Base-by-base conservation (phyloP, 2,888 invertebrate species). In the Plagodis dolabraria region DNA sequence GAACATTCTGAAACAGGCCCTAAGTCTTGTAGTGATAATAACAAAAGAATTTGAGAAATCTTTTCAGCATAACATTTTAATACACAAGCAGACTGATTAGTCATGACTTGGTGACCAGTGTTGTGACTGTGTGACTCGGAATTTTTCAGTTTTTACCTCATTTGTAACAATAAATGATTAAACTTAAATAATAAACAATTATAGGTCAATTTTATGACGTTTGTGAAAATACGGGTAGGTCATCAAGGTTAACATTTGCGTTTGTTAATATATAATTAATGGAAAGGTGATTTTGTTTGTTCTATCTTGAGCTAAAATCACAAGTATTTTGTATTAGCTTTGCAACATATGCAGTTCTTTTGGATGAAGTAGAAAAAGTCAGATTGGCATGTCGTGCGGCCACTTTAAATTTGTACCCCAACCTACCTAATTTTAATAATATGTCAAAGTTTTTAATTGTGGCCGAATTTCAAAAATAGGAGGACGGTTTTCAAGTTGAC, bases 61-160 rank as follows among this genome's bases (percentile, higher is more conserved):
- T 38, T 38, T 38, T 7, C 9, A 8, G 7, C 1, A 38, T 8
- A 38, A 38, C 9, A 38, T 9, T 38, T 38, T 1, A n/a, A n/a
- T n/a, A n/a, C n/a, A 42, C 7, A 48, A 22, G 36, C 33, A 12
- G 0, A 38, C 34, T 33, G 6, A 33, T 58, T 58, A 35, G 58
- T 53, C 58, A 58, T 7, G 47, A 48, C 11, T 9, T 33, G 33
- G 22, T 47, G 51, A 44, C 34, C 46, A 38, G 38, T 33, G 34
- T 22, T 7, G 34, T 10, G 42, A 38, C 33, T n/a, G 36, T 45
- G 34, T n/a, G n/a, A n/a, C n/a, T n/a, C 34, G 56, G 46, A 57
- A 46, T 57, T 45, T 46, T 57, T 35, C 42, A 51, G 46, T 44
- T 33, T 47, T 45, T 53, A 48, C 44, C 40, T 45, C 49, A 9